Evolutionary conservation across 2,113 vertebrate genomes (phyloP), one percentile per base, ranked within the genome.

Genomic region (Forbesichthys papilliferus): DNA sequence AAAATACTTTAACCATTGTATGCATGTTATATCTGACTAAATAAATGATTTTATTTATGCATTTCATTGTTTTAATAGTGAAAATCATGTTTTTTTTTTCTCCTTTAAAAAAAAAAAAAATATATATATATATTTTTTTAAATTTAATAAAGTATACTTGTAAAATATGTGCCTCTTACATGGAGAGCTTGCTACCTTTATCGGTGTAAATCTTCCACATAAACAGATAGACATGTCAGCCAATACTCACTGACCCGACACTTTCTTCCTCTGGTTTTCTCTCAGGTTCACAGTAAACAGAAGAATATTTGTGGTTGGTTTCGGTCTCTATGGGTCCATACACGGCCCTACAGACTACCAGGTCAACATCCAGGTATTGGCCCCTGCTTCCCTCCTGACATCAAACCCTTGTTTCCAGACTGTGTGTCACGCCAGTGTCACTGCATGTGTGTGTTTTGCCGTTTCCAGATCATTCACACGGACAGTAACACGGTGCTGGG

Each of bases 401-500:
- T 11, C n/a, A 49, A 64, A 46, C 11, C n/a, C 49, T 46, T n/a
- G 14, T n/a, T 56, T n/a, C 34, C 16, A 48, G 49, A 53, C 8
- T 46, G 54, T 47, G 14, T 64, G 62, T 34, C 18, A 33, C 14
- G 5, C 27, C 9, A 34, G 11, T 46, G n/a, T 4, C 5, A 1
- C 6, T 52, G 3, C 34, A 4, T 57, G 36, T 20, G 13, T 60
- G 64, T 12, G 16, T 58, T 4, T 69, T 34, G 36, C 13, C 54
- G 47, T 12, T 52, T 67, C 0, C 87, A 99, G 97, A 98, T 99
- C 79, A 97, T 99, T 79, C 97, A 99, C 90, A 99, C 96, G 0
- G 97, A 99, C 93, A 99, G 97, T 67, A 99, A 99, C 90, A 99
- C 96, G 0, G 93, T 98, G 2, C 89, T 99, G 73, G 97, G 97